Evolutionary conservation across 2,888 invertebrate species (phyloP).

Genomic region (Caenorhabditis panamensis): DNA sequence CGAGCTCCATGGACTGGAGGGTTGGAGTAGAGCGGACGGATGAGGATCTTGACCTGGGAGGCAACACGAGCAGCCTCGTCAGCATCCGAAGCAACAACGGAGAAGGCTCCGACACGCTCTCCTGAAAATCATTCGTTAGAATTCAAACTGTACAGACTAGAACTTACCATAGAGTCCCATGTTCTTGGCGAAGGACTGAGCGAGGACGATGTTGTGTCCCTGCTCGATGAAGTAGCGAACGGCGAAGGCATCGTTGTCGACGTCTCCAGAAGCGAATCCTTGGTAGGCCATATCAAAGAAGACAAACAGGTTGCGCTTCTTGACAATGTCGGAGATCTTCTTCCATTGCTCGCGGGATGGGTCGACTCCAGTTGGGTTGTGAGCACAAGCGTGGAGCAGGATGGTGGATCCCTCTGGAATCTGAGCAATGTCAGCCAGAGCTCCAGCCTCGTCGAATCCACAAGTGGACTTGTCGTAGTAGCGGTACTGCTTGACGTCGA

Average conservation of each 20-base stretch:
- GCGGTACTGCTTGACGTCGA: constrained; percentile 91
- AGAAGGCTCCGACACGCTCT: constrained; percentile 94
- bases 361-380: constrained; percentile 93
- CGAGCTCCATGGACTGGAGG: constrained; percentile 96
- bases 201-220: constrained; percentile 92
- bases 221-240: constrained; percentile 84
- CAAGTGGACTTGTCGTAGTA: constrained; percentile 95
- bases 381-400: constrained; percentile 95
- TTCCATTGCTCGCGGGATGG: constrained; percentile 90
- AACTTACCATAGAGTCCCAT: constrained; percentile 97
- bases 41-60: constrained; percentile 81
- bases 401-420: constrained; percentile 86
- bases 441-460: constrained; percentile 93
- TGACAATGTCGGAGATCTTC: constrained; percentile 90
- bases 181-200: constrained; percentile 99
- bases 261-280: constrained; percentile 96
- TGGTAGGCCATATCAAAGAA: constrained; percentile 81
- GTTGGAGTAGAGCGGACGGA: constrained; percentile 86
- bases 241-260: constrained; percentile 93
- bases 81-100: constrained; percentile 87
- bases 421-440: constrained; percentile 84
- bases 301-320: constrained; percentile 81
- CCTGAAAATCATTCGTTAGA: constrained; percentile 86
- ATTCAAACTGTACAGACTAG: too few species aligned
- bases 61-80: constrained; percentile 90